These are phyloP conservation scores for Morpho achilles DNA, from an alignment of 2,888 invertebrate species.

Conservation along the genomic window DNA sequence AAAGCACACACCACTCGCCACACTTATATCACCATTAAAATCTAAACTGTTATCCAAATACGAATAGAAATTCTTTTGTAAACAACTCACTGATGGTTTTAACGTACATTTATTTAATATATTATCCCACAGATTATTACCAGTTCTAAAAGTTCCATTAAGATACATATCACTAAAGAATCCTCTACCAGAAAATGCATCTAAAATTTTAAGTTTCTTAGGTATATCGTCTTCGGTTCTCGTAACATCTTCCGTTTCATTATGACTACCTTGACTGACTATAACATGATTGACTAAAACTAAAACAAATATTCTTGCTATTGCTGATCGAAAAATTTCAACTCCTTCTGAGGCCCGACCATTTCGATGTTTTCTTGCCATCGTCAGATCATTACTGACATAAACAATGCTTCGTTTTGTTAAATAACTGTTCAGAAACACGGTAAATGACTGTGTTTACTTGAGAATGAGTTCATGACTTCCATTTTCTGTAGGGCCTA, in stretches of 20 bases:
- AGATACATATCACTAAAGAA: slow-evolving; percentile 59
- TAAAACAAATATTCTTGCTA: slow-evolving; percentile 42
- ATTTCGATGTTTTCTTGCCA: slow-evolving; percentile 39
- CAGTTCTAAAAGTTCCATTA: slow-evolving; percentile 74
- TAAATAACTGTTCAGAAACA: slow-evolving; percentile 35
- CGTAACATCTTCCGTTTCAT: slow-evolving; percentile 37
- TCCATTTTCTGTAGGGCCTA: slow-evolving; percentile 44
- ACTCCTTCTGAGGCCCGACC: slow-evolving; percentile 16
- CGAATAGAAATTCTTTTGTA: slow-evolving; percentile 87
- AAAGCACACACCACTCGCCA: slow-evolving; percentile 82
- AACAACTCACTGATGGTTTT: slow-evolving; percentile 84
- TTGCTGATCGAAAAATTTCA: slow-evolving; percentile 19
- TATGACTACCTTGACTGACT: slow-evolving; percentile 40
- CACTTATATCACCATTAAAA: slow-evolving; percentile 81
- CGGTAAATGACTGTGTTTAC: slow-evolving; percentile 30
- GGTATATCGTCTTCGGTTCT: slow-evolving; percentile 42
- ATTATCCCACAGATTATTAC: slow-evolving; percentile 86
- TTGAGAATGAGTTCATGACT: slow-evolving; percentile 34
- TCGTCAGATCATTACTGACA: slow-evolving; percentile 52
- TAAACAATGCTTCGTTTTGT: slow-evolving; percentile 28
- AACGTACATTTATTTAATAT: slow-evolving; percentile 85
- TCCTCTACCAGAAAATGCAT: slow-evolving; percentile 55
- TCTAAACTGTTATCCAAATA: slow-evolving; percentile 84
- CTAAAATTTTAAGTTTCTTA: slow-evolving; percentile 52
- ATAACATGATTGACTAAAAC: slow-evolving; percentile 44